phyloP scores from a whole-genome alignment of 2,888 invertebrate species.

The Gortyna flavago region DNA sequence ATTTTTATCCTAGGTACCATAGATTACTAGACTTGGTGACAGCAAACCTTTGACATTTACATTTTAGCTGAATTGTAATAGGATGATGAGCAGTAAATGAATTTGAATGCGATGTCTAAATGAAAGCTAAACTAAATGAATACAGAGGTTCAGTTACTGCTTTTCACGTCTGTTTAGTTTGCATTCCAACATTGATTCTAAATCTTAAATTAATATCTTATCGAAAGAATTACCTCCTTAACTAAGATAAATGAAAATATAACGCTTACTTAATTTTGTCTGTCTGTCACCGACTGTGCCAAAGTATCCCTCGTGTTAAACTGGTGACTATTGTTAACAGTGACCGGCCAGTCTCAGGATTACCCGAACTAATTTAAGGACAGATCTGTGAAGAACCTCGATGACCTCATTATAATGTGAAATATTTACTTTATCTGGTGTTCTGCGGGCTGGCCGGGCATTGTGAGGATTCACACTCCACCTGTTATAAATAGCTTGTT shows the following conservation, averaged over 20 bases:
- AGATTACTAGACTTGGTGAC: conserved; percentile 69
- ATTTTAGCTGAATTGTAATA: conserved; percentile 35
- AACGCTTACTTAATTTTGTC: conserved; percentile 62
- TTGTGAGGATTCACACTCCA: conserved; percentile 34
- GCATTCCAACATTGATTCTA: conserved; percentile 50
- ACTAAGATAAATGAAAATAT: conserved; percentile 40
- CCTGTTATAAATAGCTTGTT: conserved; percentile 70
- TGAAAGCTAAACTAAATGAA: neutral
- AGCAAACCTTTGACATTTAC: conserved; percentile 57
- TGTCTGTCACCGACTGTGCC: conserved; percentile 81
- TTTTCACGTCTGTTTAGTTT: conserved; percentile 32
- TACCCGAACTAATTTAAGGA: neutral
- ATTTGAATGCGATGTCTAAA: neutral
- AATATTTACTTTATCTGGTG: neutral
- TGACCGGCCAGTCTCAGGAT: conserved; percentile 53
- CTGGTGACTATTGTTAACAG: conserved; percentile 50
- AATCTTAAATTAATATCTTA: conserved; percentile 41
- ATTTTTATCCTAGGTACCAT: conserved; percentile 64
- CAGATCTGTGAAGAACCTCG: conserved; percentile 32
- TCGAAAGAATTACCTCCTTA: conserved; percentile 61
- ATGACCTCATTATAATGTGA: conserved; percentile 18
- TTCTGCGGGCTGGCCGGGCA: conserved; percentile 42
- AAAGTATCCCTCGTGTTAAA: conserved; percentile 71
- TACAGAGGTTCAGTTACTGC: conserved; percentile 40
- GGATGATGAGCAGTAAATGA: conserved; percentile 47